Evolutionary conservation across 2,113 vertebrate species (phyloP), one percentile per base, ranked within the genome.

Genomic region (Spilogale gracilis): DNA sequence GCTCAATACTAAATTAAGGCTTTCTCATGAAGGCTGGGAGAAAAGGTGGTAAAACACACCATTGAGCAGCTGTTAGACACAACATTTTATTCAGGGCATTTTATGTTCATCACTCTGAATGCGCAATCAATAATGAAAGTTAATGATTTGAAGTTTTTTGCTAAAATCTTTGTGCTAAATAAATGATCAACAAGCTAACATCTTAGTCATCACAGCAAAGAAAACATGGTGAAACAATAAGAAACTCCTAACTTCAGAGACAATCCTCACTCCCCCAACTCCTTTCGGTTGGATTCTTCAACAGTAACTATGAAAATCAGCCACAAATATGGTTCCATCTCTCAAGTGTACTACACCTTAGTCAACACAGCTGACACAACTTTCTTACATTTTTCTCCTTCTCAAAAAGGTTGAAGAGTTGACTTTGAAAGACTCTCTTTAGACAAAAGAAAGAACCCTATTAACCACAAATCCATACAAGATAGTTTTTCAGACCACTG

Each of bases 11-110:
- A 98, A 99, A 98, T 98, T 97, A 98, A 98, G 96, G 97, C 95
- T 98, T 95, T 98, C 97, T 98, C 98, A 98, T 98, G 98, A 99
- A 99, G 99, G 97, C 98, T 98, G 88, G 10, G 97, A 99, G 98
- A 97, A 98, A 98, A 99, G 98, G 98, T 98, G 98, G 98, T 98
- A 99, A 99, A 99, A 98, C 98, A 99, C 97, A 98, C 98, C 97
- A 98, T 74, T 98, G 97, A 99, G 98, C 98, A 98, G 98, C 98
- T 99, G 98, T 98, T 98, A 99, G 96, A 99, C 98, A 98, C 98
- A 98, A 98, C 96, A 96, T 98, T 98, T 98, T 98, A 98, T 98
- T 98, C 97, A 98, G 97, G 98, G 98, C 98, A 96, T 98, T 97
- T 98, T 98, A 98, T 98, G 94, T 98, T 99, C 98, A 98, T 98